These are phyloP conservation scores for Lottia gigantea DNA, from an alignment of 2,888 invertebrate genomes.

Conservation along the genomic window DNA sequence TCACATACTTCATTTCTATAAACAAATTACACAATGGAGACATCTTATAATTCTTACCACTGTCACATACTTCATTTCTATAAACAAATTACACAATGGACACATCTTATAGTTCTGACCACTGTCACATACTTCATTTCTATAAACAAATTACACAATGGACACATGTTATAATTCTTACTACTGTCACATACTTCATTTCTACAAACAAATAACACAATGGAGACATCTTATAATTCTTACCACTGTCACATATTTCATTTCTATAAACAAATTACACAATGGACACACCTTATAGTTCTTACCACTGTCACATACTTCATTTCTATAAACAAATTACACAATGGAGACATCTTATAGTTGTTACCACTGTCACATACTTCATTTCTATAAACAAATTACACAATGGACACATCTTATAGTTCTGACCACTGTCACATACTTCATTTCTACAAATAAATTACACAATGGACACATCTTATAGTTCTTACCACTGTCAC, in stretches of 20 bases:
- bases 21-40: constrained; percentile 70
- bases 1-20: constrained; percentile 70
- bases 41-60: constrained; percentile 70
- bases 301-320: constrained; percentile 70
- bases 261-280: constrained; percentile 52
- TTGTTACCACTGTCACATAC: constrained; percentile 69
- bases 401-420: constrained; percentile 72
- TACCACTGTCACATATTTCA: constrained; percentile 70
- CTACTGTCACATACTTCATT: constrained; percentile 71
- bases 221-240: constrained; percentile 72
- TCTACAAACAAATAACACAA: constrained; percentile 58
- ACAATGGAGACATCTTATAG: constrained; percentile 72
- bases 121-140: constrained; percentile 71
- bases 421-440: constrained; percentile 69
- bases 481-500: constrained; percentile 68
- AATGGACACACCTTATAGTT: constrained; percentile 72
- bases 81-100: constrained; percentile 65
- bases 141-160: constrained; percentile 60
- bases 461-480: constrained; percentile 73
- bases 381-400: constrained; percentile 63
- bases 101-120: constrained; percentile 71
- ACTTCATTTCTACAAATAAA: constrained; percentile 67
- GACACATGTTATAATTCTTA: constrained; percentile 72
- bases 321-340: constrained; percentile 58
- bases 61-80: constrained; percentile 71